Conservation (phyloP, 2,113 vertebrate genomes). For the Varanus salvator region DNA sequence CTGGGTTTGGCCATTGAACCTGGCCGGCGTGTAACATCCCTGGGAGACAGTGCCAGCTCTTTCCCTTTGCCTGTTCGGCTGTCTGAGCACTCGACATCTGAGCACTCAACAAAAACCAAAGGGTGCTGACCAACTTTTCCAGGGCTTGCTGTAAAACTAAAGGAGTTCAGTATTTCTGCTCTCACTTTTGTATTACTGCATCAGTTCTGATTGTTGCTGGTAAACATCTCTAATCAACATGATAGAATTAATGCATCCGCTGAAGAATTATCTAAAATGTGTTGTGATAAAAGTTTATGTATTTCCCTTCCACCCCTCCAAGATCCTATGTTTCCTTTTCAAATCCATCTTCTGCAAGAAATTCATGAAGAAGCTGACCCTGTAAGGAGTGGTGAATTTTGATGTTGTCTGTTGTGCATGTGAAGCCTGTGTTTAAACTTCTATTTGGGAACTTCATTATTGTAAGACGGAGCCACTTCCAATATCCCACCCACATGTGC, state of each 20-base stretch:
- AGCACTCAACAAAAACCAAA: not conserved
- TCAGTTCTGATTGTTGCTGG: no score
- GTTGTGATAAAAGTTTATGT: not conserved
- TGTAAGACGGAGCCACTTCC: not conserved
- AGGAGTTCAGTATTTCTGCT: not conserved
- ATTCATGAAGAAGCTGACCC: conserved; percentile 60
- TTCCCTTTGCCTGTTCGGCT: not conserved
- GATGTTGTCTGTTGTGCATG: conserved; percentile 30
- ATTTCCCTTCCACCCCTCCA: no score
- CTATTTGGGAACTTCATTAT: not conserved
- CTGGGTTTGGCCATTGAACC: no score
- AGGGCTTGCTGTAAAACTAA: not conserved
- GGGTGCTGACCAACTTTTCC: not conserved
- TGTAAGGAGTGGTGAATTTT: conserved; percentile 41
- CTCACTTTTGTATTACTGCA: not conserved
- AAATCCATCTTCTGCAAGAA: conserved; percentile 48
- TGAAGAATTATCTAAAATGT: not conserved
- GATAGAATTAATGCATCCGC: not conserved
- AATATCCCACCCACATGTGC: not conserved
- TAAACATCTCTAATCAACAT: not conserved
- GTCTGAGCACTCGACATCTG: no score
- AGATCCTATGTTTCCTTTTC: not conserved
- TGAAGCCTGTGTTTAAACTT: not conserved
- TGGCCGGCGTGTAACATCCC: not conserved
- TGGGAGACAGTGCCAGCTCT: not conserved